Conservation (phyloP, 2,888 invertebrate genomes). For the Rhamphomyia laevipes region DNA sequence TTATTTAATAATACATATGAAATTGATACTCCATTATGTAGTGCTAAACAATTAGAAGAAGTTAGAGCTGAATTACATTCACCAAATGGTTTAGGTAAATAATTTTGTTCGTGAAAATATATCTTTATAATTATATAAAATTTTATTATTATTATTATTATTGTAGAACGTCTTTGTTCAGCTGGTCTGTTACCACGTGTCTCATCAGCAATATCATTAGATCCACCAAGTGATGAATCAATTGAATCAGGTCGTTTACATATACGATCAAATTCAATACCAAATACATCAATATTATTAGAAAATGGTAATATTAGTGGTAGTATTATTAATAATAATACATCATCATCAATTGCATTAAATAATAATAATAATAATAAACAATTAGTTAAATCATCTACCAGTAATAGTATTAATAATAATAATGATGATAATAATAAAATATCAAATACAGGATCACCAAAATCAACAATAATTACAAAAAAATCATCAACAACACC, state of each 20-base stretch:
- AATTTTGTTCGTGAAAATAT: too few relatives aligned
- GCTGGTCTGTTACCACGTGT: constrained; percentile 32
- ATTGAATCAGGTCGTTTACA: constrained; percentile 33
- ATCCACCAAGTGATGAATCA: constrained; percentile 37
- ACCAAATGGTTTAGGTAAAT: constrained; percentile 46
- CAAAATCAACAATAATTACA: constrained; percentile 9
- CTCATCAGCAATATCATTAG: constrained; percentile 33
- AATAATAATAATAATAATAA: constrained; percentile 20
- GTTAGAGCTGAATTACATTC: constrained; percentile 50
- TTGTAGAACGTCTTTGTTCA: constrained; percentile 31
- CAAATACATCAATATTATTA: constrained; percentile 31
- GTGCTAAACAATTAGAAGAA: constrained; percentile 70
- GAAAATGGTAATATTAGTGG: constrained; percentile 13
- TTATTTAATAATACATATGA: constrained; percentile 88
- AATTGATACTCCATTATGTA: constrained; percentile 83
- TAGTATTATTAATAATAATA: constrained; percentile 3
- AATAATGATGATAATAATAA: constrained; percentile 17
- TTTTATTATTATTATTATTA: not conserved
- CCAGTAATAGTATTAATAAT: constrained; percentile 36
- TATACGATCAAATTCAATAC: constrained; percentile 37
- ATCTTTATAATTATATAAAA: not conserved
- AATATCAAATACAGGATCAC: not conserved
- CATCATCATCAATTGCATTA: constrained; percentile 23
- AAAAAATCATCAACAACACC: constrained; percentile 25
- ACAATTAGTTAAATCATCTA: constrained; percentile 18